These are phyloP conservation scores for Nowickia ferox DNA, from an alignment of 2,888 invertebrate species.

Conservation along the genomic window DNA sequence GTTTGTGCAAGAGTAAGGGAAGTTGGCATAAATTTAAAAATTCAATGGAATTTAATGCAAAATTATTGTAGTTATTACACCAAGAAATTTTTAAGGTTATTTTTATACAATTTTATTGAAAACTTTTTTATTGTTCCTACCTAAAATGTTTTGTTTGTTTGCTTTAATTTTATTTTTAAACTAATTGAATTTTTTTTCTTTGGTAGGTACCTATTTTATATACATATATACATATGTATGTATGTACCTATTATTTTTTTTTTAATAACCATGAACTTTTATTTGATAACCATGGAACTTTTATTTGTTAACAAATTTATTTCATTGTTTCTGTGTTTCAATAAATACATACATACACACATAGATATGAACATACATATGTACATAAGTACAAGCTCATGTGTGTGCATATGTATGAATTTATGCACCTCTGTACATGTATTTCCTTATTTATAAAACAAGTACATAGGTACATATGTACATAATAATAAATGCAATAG, in stretches of 20 bases:
- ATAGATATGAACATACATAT: not conserved
- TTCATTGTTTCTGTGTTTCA: not conserved
- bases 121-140: not conserved
- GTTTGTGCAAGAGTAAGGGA: not conserved
- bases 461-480: no score
- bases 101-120: not conserved
- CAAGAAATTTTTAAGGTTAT: not conserved
- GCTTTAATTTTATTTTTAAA: not conserved
- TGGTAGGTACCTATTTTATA: not conserved
- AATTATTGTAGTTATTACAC: not conserved
- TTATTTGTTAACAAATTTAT: slow-evolving; percentile 2
- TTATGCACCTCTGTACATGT: not conserved
- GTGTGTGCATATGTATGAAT: not conserved
- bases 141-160: slow-evolving; percentile 11
- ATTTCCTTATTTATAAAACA: slow-evolving; percentile 29
- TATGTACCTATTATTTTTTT: not conserved
- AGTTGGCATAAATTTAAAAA: not conserved
- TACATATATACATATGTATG: no score
- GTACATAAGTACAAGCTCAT: not conserved
- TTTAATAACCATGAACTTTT: not conserved
- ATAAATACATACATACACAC: not conserved
- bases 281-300: not conserved
- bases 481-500: not conserved
- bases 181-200: not conserved
- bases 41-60: not conserved